Conservation (phyloP, 1,140 invertebrate genomes). For the Antheraea pernyi region DNA sequence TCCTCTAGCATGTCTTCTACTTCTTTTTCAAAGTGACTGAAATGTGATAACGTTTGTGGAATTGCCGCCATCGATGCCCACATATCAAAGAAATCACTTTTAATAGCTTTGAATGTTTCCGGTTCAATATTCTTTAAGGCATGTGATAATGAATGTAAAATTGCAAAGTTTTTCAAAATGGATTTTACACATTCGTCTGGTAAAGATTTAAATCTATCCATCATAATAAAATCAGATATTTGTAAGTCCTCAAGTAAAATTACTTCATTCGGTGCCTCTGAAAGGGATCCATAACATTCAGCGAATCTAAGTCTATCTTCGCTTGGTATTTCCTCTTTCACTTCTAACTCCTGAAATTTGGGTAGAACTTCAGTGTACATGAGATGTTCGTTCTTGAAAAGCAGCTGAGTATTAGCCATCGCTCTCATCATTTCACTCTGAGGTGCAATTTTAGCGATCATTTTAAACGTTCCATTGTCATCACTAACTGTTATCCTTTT, state of each 20-base stretch:
- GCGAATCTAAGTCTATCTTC: constrained; percentile 44
- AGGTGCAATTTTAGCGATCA: constrained; percentile 27
- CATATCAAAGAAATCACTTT: constrained; percentile 17
- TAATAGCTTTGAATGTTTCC: constrained; percentile 35
- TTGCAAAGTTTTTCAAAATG: constrained; percentile 76
- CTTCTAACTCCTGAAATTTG: constrained; percentile 48
- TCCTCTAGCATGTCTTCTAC: constrained; percentile 16
- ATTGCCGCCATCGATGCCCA: neutral
- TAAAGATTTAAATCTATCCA: constrained; percentile 67
- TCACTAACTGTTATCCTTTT: too few relatives aligned
- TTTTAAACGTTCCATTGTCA: constrained; percentile 13
- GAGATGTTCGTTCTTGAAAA: constrained; percentile 18
- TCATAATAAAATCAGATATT: constrained; percentile 60
- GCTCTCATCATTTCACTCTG: neutral
- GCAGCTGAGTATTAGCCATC: neutral
- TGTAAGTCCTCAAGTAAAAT: constrained; percentile 74
- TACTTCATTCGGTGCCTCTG: constrained; percentile 27
- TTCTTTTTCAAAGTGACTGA: constrained; percentile 8
- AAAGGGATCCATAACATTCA: constrained; percentile 64
- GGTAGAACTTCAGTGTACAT: constrained; percentile 44
- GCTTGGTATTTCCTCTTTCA: constrained; percentile 40
- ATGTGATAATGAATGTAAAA: constrained; percentile 78
- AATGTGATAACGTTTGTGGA: neutral
- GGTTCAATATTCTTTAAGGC: constrained; percentile 67
- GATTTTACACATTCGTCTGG: constrained; percentile 66